Base-by-base conservation (phyloP, 2,888 invertebrate genomes). In the Odontocolon sp. region DNA sequence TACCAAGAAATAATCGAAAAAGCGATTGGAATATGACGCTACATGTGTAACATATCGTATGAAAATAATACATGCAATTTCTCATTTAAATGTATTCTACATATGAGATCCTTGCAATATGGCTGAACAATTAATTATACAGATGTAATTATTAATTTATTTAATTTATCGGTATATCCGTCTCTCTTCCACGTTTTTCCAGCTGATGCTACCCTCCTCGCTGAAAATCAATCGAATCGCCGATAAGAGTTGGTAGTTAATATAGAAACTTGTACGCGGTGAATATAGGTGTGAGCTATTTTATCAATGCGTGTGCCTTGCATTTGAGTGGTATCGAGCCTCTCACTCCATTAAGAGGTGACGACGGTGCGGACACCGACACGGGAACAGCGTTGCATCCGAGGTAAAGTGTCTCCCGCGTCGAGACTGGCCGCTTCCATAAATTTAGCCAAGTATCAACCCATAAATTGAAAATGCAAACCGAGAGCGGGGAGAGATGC, bases 401-500 rank as follows among this genome's bases (percentile, higher is more conserved):
- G 56, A 36, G 54, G 66, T 75, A 71, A 80, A 83, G 81, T 83
- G 84, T 81, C 82, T 81, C 80, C 78, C 82, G 68, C 77, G 71
- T 57, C 74, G 75, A 73, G 72, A 82, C 80, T 77, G 76, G 69
- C 18, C 71, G 78, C 67, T 72, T 50, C 80, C 83, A 83, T 87
- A 87, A 87, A 87, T 87, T 87, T 77, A 75, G 47, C 80, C 54
- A 78, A 83, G 85, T 86, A 85, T 85, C 82, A 82, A 81, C 77
- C 81, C 77, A 86, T 86, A 86, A 86, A 87, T 87, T 87, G 85
- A 85, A 86, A 87, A 86, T 85, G 83, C 83, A 80, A 69, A 56
- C 79, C 78, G 64, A 54, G 72, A 68, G 33, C 23, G 50, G 31
- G 38, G 31, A 8, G 16, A 16, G 33, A 2, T n/a, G n/a, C n/a